Conservation (phyloP, 2,113 vertebrate species). For the Coptodon rendalli region DNA sequence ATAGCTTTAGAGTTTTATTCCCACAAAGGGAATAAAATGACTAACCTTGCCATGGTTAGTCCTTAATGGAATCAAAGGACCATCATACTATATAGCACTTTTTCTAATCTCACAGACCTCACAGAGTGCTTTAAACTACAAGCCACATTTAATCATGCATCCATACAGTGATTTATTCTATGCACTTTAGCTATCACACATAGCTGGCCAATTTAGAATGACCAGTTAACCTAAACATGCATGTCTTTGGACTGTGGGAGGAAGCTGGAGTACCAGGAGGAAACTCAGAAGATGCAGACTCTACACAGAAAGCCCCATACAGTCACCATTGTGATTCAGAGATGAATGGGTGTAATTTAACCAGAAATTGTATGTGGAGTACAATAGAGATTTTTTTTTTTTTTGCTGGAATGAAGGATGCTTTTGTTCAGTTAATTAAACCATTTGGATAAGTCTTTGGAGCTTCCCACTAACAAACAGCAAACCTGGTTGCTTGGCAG, state of each 20-base stretch:
- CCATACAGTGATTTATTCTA: neutral
- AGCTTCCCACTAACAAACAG: neutral
- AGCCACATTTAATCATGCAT: neutral
- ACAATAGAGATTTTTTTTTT: neutral
- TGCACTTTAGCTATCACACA: neutral
- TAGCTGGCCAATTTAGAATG: neutral
- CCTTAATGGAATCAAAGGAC: neutral
- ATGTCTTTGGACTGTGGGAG: neutral
- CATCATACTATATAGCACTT: neutral
- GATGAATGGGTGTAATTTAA: neutral
- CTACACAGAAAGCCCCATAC: neutral
- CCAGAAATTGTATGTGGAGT: neutral
- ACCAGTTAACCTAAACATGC: neutral
- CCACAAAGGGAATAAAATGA: neutral
- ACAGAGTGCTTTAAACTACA: neutral
- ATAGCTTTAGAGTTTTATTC: neutral
- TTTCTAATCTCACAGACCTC: neutral
- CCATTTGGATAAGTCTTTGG: neutral
- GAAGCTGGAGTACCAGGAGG: neutral
- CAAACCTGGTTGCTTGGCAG: neutral
- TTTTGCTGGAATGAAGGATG: neutral
- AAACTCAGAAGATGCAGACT: neutral
- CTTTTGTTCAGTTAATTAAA: neutral
- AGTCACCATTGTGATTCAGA: neutral
- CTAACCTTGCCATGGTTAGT: neutral